phyloP scores from a whole-genome alignment of 2,113 vertebrate species.

The Ctenodactylus gundi region DNA sequence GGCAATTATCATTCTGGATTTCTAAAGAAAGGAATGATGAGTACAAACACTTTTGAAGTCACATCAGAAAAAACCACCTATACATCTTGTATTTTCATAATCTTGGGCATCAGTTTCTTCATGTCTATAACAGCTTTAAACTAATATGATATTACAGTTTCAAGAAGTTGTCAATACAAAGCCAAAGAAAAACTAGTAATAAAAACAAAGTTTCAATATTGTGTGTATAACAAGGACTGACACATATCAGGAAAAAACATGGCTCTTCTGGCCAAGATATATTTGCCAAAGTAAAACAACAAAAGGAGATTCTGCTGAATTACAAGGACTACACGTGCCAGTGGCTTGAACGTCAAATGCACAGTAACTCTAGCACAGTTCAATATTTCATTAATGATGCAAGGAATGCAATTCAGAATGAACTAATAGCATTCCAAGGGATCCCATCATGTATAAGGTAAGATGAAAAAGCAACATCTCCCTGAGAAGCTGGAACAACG shows the following conservation, averaged over 20 bases:
- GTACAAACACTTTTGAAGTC: neutral
- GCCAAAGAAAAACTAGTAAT: neutral
- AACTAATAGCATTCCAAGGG: neutral
- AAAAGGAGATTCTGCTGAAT: neutral
- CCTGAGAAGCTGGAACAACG: neutral
- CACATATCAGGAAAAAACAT: neutral
- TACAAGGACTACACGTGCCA: neutral
- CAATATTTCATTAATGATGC: neutral
- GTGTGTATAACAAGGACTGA: neutral
- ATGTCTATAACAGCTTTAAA: neutral
- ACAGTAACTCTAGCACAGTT: neutral
- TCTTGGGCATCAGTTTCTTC: neutral
- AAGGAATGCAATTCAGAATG: constrained; percentile 5
- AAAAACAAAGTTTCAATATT: neutral
- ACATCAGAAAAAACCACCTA: neutral
- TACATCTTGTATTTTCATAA: neutral
- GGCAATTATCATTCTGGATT: constrained; percentile 21
- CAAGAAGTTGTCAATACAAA: neutral
- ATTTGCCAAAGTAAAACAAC: neutral
- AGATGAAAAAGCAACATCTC: neutral
- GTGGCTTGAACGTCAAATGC: neutral
- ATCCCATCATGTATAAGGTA: neutral
- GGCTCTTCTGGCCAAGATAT: neutral
- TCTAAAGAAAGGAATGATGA: constrained; percentile 46
- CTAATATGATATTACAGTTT: neutral